Conservation (phyloP, 2,888 invertebrate genomes). For the Vandiemenella viatica region DNA sequence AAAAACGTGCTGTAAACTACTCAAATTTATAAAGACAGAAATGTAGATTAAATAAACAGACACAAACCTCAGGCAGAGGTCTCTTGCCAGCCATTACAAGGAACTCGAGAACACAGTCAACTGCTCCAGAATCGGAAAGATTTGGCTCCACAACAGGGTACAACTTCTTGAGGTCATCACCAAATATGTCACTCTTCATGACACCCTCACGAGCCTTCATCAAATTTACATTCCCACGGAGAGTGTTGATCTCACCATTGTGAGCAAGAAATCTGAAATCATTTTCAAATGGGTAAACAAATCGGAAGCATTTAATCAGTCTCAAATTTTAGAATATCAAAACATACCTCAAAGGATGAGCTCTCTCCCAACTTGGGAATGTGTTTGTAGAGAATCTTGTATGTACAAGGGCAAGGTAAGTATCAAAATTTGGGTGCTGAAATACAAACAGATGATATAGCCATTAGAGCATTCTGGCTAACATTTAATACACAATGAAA, state of each 20-base stretch:
- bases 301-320: not conserved
- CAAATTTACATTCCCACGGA: conserved; percentile 93
- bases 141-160: conserved; percentile 97
- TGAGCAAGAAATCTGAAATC: conserved; percentile 70
- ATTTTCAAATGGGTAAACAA: conserved; percentile 15
- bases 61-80: conserved; percentile 63
- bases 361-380: conserved; percentile 98
- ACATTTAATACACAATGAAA: conserved; percentile 15
- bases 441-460: conserved; percentile 17
- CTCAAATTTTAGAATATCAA: not conserved
- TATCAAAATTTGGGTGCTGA: conserved; percentile 76
- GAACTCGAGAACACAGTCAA: conserved; percentile 96
- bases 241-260: conserved; percentile 98
- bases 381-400: conserved; percentile 98
- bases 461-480: conserved; percentile 1
- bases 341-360: conserved; percentile 84
- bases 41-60: not conserved
- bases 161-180: conserved; percentile 68
- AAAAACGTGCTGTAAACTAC: no score
- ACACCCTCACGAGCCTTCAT: conserved; percentile 98
- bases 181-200: conserved; percentile 76
- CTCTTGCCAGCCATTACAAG: conserved; percentile 84
- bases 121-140: conserved; percentile 92
- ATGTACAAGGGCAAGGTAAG: conserved; percentile 91
- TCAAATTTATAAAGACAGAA: no score